Conservation (phyloP, 2,113 vertebrate species). For the Pipra filicauda region DNA sequence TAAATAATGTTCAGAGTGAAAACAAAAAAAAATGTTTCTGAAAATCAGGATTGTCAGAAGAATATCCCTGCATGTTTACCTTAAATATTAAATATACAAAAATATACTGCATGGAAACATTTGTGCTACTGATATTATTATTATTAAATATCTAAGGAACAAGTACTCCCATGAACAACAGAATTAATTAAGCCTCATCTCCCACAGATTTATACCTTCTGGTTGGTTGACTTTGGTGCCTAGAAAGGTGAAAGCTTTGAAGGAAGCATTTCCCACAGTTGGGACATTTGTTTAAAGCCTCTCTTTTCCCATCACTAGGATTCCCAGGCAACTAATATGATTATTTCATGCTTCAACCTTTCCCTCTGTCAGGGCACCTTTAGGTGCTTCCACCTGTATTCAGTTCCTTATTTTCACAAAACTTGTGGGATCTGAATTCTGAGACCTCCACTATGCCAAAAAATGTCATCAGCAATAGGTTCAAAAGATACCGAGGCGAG, state of each 20-base stretch:
- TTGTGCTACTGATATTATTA: neutral
- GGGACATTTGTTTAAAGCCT: neutral
- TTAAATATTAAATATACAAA: neutral
- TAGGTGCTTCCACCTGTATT: neutral
- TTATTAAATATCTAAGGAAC: neutral
- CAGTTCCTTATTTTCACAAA: neutral
- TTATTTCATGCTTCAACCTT: neutral
- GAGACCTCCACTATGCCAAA: neutral
- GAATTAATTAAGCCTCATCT: constrained; percentile 34
- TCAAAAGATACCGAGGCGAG: neutral
- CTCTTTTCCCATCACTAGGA: neutral
- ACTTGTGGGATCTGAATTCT: neutral
- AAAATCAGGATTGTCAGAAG: neutral
- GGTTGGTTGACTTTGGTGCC: neutral
- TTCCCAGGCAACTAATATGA: neutral
- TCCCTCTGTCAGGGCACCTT: neutral
- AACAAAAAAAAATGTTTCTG: neutral
- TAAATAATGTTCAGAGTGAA: neutral
- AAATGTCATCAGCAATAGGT: neutral
- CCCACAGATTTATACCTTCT: neutral
- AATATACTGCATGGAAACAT: neutral
- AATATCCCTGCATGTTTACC: neutral
- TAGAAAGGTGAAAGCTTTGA: constrained; percentile 39
- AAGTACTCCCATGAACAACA: constrained; percentile 12
- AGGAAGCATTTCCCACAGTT: constrained; percentile 25